Conservation (phyloP, 2,797 vertebrate species). For the Acropternis orthonyx region DNA sequence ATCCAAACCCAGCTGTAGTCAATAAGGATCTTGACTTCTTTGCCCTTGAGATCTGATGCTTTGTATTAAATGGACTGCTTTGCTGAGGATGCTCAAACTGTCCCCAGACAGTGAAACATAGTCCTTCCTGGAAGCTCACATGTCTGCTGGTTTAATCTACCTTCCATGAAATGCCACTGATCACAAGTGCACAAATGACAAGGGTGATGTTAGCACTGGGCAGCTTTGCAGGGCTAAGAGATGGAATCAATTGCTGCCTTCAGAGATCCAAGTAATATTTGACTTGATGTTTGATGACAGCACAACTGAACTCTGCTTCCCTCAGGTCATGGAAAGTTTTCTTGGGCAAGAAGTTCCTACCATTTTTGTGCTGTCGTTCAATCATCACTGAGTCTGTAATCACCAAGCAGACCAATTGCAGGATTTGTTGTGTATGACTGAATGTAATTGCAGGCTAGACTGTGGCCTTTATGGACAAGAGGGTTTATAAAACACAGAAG, state of each 20-base stretch:
- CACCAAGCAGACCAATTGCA: not conserved
- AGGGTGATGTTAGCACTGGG: not conserved
- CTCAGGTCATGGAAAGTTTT: not conserved
- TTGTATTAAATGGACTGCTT: not conserved
- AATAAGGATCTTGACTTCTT: not conserved
- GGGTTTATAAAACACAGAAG: not conserved
- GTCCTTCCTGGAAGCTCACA: not conserved
- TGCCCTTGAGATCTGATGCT: not conserved
- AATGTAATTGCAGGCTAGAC: not conserved
- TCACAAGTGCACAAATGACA: not conserved
- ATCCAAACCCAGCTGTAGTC: not conserved
- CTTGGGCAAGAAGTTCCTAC: not conserved
- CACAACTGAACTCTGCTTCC: not conserved
- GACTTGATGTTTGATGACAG: not conserved
- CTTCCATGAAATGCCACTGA: not conserved
- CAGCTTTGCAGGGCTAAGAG: not conserved
- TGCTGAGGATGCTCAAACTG: not conserved
- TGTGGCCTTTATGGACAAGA: not conserved
- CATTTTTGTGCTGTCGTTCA: not conserved
- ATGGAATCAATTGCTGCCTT: not conserved
- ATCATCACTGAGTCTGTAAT: not conserved
- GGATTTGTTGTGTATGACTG: not conserved
- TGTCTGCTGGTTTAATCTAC: not conserved
- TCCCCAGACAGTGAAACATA: not conserved
- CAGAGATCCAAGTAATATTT: slow-evolving; percentile 15